These are phyloP conservation scores for Parambassis ranga DNA, from an alignment of 2,797 vertebrate species.

Conservation along the genomic window DNA sequence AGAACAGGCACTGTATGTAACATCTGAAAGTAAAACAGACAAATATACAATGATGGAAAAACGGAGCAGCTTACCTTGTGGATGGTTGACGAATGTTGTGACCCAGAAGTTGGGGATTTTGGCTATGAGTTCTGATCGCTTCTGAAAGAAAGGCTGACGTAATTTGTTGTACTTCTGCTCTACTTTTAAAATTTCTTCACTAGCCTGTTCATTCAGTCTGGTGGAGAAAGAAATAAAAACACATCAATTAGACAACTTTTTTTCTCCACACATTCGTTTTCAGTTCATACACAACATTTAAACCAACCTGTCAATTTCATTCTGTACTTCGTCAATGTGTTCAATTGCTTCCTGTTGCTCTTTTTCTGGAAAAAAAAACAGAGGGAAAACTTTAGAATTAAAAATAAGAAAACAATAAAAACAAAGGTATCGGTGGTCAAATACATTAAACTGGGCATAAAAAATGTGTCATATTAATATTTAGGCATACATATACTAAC, in stretches of 20 bases:
- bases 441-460: no score
- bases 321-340: conserved; percentile 99
- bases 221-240: not conserved
- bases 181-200: conserved; percentile 99
- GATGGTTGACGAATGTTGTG: conserved; percentile 99
- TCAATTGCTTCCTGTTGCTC: conserved; percentile 99
- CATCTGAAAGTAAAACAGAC: no score
- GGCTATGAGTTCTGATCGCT: conserved; percentile 98
- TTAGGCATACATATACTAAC: no score
- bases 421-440: not conserved
- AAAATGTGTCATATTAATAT: no score
- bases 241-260: not conserved
- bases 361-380: conserved; percentile 83
- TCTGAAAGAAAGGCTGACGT: conserved; percentile 98
- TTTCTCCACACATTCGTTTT: fast-evolving
- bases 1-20: no score
- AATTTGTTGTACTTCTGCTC: conserved; percentile 99
- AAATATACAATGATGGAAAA: no score
- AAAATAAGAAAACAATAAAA: not conserved
- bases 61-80: conserved; percentile 84
- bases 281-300: not conserved
- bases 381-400: not conserved
- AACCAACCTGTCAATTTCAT: conserved; percentile 97
- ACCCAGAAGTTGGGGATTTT: conserved; percentile 99
- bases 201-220: conserved; percentile 98